Evolutionary conservation across 2,797 vertebrate species (phyloP).

Genomic region (Oryzias dopingdopingensis): DNA sequence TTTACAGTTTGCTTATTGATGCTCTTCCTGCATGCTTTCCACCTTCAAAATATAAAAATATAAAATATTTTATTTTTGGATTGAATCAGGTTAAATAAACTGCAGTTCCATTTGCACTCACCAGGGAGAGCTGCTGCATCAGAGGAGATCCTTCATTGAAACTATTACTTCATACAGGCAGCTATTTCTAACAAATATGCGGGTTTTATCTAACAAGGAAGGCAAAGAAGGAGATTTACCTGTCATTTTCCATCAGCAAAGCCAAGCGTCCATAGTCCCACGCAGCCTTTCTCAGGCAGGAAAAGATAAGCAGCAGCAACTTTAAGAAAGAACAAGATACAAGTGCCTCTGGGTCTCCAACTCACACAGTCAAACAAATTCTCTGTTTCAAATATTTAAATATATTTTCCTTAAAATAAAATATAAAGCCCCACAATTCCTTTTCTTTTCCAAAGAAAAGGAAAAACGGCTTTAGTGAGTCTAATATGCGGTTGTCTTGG

Average conservation of each 20-base stretch:
- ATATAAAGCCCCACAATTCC: too few species aligned
- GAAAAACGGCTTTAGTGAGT: conserved; percentile 34
- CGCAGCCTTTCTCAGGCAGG: conserved; percentile 94
- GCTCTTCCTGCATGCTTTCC: neutral
- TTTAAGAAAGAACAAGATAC: conserved; percentile 55
- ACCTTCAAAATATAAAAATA: neutral
- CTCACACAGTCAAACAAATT: conserved; percentile 2
- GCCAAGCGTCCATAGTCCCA: conserved; percentile 97
- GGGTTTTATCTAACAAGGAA: neutral
- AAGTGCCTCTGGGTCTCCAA: conserved; percentile 1
- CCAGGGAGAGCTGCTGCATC: conserved; percentile 61
- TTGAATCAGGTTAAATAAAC: neutral
- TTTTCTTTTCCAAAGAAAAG: neutral
- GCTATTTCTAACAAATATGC: conserved; percentile 20
- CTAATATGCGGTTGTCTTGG: conserved; percentile 78
- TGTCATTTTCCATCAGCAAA: conserved; percentile 95
- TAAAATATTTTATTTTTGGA: too few species aligned
- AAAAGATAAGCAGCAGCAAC: conserved; percentile 90
- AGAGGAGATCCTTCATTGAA: conserved; percentile 11
- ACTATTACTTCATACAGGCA: conserved; percentile 39
- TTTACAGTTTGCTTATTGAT: too few species aligned
- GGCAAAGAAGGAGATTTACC: conserved; percentile 54
- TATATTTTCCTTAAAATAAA: conserved; percentile 1
- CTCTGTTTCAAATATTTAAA: conserved; percentile 43
- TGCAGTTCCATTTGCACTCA: conserved; percentile 37